Conservation (phyloP, 2,113 vertebrate species). For the Circaetus gallicus region DNA sequence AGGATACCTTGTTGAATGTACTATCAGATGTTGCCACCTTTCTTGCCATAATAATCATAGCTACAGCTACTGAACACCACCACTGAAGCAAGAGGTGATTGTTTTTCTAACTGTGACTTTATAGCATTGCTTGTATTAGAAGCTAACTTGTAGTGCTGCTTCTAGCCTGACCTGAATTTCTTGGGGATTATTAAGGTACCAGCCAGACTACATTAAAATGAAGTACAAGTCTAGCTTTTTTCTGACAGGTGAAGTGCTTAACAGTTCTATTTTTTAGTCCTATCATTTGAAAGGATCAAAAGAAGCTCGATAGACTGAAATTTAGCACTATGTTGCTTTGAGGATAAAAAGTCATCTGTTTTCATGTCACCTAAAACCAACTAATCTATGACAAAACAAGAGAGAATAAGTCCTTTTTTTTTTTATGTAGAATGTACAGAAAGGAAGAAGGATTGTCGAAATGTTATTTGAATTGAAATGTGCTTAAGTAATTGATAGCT, state of each 20-base stretch:
- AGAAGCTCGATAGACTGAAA: not conserved
- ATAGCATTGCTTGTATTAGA: not conserved
- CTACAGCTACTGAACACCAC: not conserved
- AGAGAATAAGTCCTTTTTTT: not conserved
- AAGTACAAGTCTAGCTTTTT: not conserved
- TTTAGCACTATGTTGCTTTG: not conserved
- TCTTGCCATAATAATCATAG: not conserved
- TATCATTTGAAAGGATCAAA: not conserved
- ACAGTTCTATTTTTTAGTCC: not conserved
- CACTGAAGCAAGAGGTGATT: not conserved
- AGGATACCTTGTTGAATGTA: not conserved
- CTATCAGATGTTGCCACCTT: not conserved
- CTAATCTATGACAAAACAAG: not conserved
- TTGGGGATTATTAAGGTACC: not conserved
- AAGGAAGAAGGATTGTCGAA: not conserved
- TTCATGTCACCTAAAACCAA: not conserved
- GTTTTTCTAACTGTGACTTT: not conserved
- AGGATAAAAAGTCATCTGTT: not conserved
- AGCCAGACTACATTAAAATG: conserved; percentile 1
- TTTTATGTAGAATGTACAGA: not conserved
- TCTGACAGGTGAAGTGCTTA: conserved; percentile 40
- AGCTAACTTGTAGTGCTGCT: not conserved
- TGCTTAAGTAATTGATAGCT: not conserved
- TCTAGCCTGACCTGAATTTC: conserved; percentile 12
- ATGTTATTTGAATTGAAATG: not conserved